Percentiles rank a stretch among this genome's conserved stretches.
These are phyloP conservation scores for Okamejei kenojei DNA, from an alignment of 2,797 vertebrate genomes.

Conservation along the genomic window DNA sequence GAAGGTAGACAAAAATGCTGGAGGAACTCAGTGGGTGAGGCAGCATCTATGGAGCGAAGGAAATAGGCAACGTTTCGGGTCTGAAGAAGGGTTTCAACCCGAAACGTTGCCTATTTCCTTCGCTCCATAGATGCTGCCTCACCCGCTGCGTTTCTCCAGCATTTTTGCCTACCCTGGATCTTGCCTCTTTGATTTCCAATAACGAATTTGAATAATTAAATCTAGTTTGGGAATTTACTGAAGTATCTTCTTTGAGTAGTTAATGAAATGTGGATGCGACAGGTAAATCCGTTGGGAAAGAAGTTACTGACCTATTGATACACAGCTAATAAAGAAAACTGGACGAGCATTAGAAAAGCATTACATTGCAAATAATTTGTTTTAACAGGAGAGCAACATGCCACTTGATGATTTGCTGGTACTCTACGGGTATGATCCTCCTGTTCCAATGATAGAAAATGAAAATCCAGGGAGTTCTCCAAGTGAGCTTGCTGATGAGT, in stretches of 20 bases:
- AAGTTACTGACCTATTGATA: neutral
- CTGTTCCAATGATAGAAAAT: slow-evolving; percentile 66
- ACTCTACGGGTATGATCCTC: slow-evolving; percentile 88
- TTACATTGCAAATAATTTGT: neutral
- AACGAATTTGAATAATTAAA: neutral
- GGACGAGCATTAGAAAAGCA: too few relatives aligned
- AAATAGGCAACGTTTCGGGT: too few relatives aligned
- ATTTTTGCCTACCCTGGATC: too few relatives aligned
- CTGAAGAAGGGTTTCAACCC: too few relatives aligned
- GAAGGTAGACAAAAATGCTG: too few relatives aligned
- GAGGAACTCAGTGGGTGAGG: too few relatives aligned
- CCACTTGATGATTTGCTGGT: slow-evolving; percentile 88
- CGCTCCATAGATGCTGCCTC: too few relatives aligned
- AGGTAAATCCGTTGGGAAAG: neutral
- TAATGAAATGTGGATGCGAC: neutral
- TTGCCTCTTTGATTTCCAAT: neutral
- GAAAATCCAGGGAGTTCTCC: slow-evolving; percentile 90
- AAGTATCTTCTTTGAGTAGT: neutral
- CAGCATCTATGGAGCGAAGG: too few relatives aligned
- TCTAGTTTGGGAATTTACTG: neutral
- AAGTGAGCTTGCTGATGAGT: slow-evolving; percentile 86
- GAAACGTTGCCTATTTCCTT: too few relatives aligned
- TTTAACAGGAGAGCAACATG: slow-evolving; percentile 85
- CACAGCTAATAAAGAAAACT: neutral
- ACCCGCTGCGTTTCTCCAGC: too few relatives aligned